These are phyloP conservation scores for Schrankia costaestrigalis DNA, from an alignment of 2,888 invertebrate genomes.

Conservation along the genomic window DNA sequence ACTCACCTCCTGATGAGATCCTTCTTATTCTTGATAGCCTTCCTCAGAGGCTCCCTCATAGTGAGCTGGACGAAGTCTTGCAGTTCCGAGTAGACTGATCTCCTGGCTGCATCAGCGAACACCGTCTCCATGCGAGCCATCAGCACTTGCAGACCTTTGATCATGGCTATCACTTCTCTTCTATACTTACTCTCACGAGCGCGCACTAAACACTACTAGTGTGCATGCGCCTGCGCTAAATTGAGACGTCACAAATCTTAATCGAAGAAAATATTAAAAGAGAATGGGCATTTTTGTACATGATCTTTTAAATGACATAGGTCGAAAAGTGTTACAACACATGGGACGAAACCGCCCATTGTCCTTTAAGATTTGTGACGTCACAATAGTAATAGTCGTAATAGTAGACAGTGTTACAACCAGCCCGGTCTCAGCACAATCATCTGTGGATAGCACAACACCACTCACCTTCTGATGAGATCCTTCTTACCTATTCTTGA, in stretches of 20 bases:
- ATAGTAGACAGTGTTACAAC: neutral
- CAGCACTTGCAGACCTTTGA: conserved; percentile 97
- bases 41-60: conserved; percentile 94
- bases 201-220: no score
- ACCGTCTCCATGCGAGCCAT: conserved; percentile 99
- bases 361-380: no score
- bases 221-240: no score
- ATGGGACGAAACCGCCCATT: no score
- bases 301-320: no score
- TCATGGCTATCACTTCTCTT: conserved; percentile 99
- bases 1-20: conserved; percentile 90
- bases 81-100: conserved; percentile 96
- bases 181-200: no score
- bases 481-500: conserved; percentile 99
- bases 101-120: conserved; percentile 69
- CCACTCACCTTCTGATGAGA: conserved; percentile 86
- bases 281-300: no score
- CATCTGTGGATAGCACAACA: neutral
- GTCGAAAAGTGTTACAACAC: no score
- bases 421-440: neutral
- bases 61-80: conserved; percentile 97
- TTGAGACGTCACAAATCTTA: no score
- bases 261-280: no score
- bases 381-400: no score
- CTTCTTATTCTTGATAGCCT: conserved; percentile 98